phyloP scores from a whole-genome alignment of 35 echinoderm and acorn worm genomes.

The Apostichopus parvimensis region DNA sequence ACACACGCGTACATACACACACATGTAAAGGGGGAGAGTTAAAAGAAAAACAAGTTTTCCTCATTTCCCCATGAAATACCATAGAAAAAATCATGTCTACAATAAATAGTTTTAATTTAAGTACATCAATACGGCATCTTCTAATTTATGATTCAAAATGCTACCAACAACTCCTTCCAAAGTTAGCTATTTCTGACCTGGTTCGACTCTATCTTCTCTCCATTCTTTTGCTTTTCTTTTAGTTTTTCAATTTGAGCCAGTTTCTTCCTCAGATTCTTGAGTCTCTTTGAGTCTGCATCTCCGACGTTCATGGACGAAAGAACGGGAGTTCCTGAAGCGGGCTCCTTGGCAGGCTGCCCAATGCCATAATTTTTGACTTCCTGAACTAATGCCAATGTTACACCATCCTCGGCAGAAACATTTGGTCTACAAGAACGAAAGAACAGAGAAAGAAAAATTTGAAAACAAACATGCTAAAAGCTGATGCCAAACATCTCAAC shows the following conservation, averaged over 20 bases:
- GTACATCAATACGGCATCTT: too few relatives aligned
- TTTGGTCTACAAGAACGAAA: slow-evolving; percentile 47
- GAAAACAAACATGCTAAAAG: too few relatives aligned
- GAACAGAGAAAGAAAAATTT: too few relatives aligned
- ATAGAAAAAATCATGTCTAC: too few relatives aligned
- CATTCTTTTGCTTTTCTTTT: slow-evolving; percentile 73
- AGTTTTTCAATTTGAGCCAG: slow-evolving; percentile 74
- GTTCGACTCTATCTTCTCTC: slow-evolving; percentile 75
- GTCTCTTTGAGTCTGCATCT: slow-evolving; percentile 67
- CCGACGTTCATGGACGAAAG: background rate
- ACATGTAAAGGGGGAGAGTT: too few relatives aligned
- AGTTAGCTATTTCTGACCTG: slow-evolving; percentile 52
- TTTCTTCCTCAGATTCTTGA: slow-evolving; percentile 77
- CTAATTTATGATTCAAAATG: too few relatives aligned
- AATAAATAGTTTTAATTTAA: too few relatives aligned
- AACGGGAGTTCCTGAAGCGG: background rate
- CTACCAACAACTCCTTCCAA: background rate
- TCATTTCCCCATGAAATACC: too few relatives aligned
- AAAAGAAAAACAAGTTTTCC: too few relatives aligned
- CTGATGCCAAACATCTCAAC: too few relatives aligned
- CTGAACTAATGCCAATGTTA: slow-evolving; percentile 49
- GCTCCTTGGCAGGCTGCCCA: background rate
- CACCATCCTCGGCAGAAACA: slow-evolving; percentile 50
- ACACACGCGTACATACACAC: background rate
- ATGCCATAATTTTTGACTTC: slow-evolving; percentile 58